phyloP scores from a whole-genome alignment of 1,140 invertebrate genomes.

The Drosophila burlai region DNA sequence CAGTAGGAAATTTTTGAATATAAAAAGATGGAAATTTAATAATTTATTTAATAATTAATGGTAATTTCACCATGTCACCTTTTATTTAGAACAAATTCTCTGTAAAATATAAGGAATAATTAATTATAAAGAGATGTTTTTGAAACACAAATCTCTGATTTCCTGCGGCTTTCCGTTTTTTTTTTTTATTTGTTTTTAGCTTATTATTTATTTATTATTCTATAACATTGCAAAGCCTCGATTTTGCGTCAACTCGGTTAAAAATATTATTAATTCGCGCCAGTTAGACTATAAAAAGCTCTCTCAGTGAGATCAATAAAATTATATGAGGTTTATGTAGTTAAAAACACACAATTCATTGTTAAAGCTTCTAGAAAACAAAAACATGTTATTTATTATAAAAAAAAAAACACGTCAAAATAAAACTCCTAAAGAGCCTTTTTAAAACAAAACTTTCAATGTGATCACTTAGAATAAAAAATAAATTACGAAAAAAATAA shows the following conservation, averaged over 20 bases:
- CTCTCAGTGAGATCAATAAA: slow-evolving; percentile 9
- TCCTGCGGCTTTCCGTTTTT: neutral
- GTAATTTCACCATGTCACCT: neutral
- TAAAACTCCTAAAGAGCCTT: slow-evolving; percentile 65
- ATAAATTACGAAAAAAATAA: slow-evolving; percentile 29
- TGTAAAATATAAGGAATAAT: neutral
- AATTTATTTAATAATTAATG: slow-evolving; percentile 2
- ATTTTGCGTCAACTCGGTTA: too few species aligned
- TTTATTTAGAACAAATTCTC: neutral
- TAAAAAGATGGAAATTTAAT: neutral
- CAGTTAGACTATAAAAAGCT: neutral
- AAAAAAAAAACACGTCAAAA: slow-evolving; percentile 55
- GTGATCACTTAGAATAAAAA: slow-evolving; percentile 78
- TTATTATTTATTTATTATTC: neutral
- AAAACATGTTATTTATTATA: slow-evolving; percentile 63
- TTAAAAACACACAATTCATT: slow-evolving; percentile 49
- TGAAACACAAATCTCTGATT: neutral
- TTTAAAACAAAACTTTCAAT: slow-evolving; percentile 82
- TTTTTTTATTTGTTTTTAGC: neutral
- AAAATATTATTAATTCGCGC: neutral
- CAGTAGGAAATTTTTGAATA: neutral
- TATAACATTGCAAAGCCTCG: neutral
- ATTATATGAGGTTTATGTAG: slow-evolving; percentile 50
- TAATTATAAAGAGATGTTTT: too few species aligned
- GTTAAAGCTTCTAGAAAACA: slow-evolving; percentile 65